Evolutionary conservation across 2,113 vertebrate genomes (phyloP).

Genomic region (Actinemys pallida): DNA sequence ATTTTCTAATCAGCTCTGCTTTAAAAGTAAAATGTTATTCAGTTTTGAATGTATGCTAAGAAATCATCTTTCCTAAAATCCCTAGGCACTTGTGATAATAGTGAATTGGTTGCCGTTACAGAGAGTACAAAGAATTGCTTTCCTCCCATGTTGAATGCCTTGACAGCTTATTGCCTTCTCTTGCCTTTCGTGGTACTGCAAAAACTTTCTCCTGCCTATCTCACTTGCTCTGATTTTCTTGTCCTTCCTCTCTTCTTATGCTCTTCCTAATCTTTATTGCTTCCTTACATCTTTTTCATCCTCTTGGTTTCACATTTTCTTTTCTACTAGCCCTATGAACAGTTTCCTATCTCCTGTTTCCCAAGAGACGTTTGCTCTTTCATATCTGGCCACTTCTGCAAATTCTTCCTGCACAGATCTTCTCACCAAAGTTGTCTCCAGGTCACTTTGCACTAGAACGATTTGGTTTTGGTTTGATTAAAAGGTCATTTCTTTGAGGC

Average conservation of each 20-base stretch:
- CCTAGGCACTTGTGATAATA: slow-evolving; percentile 64
- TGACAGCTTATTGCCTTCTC: slow-evolving; percentile 69
- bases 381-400: not conserved
- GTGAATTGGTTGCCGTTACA: not conserved
- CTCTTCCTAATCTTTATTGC: not conserved
- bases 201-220: slow-evolving; percentile 37
- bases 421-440: not conserved
- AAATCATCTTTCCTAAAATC: slow-evolving; percentile 71
- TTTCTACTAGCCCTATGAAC: not conserved
- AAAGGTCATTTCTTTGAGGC: not conserved
- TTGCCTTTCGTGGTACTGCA: slow-evolving; percentile 56
- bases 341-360: not conserved
- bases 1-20: slow-evolving; percentile 44
- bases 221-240: slow-evolving; percentile 14
- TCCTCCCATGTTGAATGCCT: slow-evolving; percentile 45
- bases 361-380: not conserved
- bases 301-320: not conserved
- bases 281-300: not conserved
- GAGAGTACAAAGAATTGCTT: slow-evolving; percentile 65
- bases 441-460: not conserved
- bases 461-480: not conserved
- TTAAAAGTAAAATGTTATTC: slow-evolving; percentile 64
- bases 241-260: slow-evolving; percentile 57
- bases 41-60: slow-evolving; percentile 69
- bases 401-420: not conserved